Evolutionary conservation across 2,113 vertebrate species (phyloP).

Genomic region (Nothobranchius kuhntae): DNA sequence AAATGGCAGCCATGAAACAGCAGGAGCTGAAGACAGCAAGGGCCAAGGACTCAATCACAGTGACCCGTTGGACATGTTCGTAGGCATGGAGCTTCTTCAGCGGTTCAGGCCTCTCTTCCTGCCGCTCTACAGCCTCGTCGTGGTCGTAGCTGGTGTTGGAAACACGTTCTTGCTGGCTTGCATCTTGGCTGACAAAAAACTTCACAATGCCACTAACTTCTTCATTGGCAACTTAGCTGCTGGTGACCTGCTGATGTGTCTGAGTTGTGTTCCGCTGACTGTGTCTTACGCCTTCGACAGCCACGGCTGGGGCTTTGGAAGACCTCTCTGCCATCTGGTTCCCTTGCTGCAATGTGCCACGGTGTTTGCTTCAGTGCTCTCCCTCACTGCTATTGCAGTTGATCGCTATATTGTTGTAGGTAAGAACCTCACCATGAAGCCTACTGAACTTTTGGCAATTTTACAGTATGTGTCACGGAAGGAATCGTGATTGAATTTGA

Average conservation of each 20-base stretch:
- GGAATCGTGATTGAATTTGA: no score
- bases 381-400: conserved; percentile 82
- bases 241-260: conserved; percentile 82
- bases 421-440: conserved; percentile 19
- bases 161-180: conserved; percentile 79
- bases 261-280: conserved; percentile 81
- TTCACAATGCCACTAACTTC: conserved; percentile 83
- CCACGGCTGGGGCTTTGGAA: conserved; percentile 80
- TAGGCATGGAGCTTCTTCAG: conserved; percentile 78
- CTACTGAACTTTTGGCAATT: not conserved
- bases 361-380: conserved; percentile 80
- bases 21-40: conserved; percentile 21
- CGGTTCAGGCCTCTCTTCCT: conserved; percentile 78
- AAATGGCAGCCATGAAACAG: conserved; percentile 51
- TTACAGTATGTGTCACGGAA: no score
- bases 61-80: conserved; percentile 72
- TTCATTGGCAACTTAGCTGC: conserved; percentile 82
- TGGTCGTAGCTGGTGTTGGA: conserved; percentile 78
- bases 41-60: conserved; percentile 65
- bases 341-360: conserved; percentile 79
- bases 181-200: conserved; percentile 78
- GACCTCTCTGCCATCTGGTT: conserved; percentile 78
- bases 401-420: conserved; percentile 82
- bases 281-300: conserved; percentile 80
- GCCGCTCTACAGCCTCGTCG: conserved; percentile 78